Percentiles rank a stretch among this genome's conserved stretches.
These are phyloP conservation scores for Melanotaenia duboulayi DNA, from an alignment of 2,113 vertebrate species.

Conservation along the genomic window DNA sequence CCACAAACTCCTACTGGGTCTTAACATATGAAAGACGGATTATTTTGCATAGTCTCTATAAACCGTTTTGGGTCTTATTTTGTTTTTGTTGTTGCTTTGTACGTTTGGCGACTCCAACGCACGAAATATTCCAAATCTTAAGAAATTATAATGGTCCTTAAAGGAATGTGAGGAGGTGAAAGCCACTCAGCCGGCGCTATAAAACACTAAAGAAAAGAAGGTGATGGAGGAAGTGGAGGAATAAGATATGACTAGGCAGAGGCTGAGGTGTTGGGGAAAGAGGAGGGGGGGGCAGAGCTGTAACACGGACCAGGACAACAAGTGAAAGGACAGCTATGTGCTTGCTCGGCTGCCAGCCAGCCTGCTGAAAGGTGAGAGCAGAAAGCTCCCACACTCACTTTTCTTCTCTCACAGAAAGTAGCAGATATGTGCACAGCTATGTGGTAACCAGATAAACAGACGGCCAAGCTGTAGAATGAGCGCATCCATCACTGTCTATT, in stretches of 20 bases:
- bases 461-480: too few species aligned
- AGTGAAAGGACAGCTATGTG: slow-evolving; percentile 38
- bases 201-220: slow-evolving; percentile 13
- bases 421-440: background rate
- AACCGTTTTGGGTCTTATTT: too few species aligned
- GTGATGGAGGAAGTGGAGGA: slow-evolving; percentile 9
- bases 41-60: too few species aligned
- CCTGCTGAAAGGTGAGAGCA: slow-evolving; percentile 47
- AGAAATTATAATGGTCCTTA: too few species aligned
- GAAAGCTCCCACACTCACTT: background rate
- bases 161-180: background rate
- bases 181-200: background rate
- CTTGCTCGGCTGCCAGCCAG: slow-evolving; percentile 26
- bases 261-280: background rate
- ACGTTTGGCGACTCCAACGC: too few species aligned
- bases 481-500: background rate
- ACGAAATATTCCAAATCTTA: background rate
- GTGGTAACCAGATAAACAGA: background rate
- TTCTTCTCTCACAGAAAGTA: background rate
- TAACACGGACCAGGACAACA: background rate
- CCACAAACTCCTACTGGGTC: too few species aligned
- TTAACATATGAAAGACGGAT: too few species aligned
- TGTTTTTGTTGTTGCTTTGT: too few species aligned
- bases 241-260: slow-evolving; percentile 11
- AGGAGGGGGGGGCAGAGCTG: slow-evolving; percentile 12